Evolutionary conservation across 2,888 invertebrate genomes (phyloP).

Genomic region (Xestia sexstrigata): DNA sequence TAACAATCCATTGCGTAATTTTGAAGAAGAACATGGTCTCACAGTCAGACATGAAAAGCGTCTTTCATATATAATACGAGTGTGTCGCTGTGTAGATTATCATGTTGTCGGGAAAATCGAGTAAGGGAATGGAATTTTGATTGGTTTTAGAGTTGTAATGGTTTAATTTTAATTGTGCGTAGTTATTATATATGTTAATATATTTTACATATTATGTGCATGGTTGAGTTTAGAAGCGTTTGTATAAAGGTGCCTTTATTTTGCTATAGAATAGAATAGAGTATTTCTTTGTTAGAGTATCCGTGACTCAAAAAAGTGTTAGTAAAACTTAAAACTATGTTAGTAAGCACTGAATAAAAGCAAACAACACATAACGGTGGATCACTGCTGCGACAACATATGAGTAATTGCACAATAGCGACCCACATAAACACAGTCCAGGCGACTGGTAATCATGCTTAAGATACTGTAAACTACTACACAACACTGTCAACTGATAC

Average conservation of each 20-base stretch:
- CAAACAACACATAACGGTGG: too few relatives aligned
- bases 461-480: too few relatives aligned
- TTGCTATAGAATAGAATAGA: too few relatives aligned
- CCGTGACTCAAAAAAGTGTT: too few relatives aligned
- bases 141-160: constrained; percentile 25
- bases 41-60: background rate
- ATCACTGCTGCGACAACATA: too few relatives aligned
- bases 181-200: background rate
- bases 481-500: too few relatives aligned
- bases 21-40: background rate
- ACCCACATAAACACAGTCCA: too few relatives aligned
- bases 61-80: background rate
- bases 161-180: background rate
- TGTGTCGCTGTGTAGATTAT: background rate
- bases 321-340: too few relatives aligned
- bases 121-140: constrained; percentile 13
- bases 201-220: background rate
- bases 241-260: background rate
- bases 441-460: too few relatives aligned
- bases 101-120: constrained; percentile 8
- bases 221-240: background rate
- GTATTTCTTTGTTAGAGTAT: too few relatives aligned
- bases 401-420: too few relatives aligned
- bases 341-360: too few relatives aligned
- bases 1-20: background rate